Evolutionary conservation across 2,113 vertebrate species (phyloP).

Genomic region (Laticauda colubrina): DNA sequence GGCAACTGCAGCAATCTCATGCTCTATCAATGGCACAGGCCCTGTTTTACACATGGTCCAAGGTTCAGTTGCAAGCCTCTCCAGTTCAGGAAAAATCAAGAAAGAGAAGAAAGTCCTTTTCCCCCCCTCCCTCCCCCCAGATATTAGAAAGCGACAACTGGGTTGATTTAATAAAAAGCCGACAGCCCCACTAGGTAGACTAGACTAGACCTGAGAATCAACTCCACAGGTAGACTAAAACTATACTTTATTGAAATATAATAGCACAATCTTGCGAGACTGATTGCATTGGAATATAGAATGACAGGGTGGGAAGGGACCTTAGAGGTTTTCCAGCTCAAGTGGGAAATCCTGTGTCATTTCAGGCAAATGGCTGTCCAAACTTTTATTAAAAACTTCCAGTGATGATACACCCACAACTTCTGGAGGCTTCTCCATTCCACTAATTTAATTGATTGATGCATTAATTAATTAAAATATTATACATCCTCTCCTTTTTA

Average conservation of each 20-base stretch:
- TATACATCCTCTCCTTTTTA: too few species aligned
- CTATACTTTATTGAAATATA: neutral
- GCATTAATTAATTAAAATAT: too few species aligned
- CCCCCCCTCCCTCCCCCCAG: neutral
- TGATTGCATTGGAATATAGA: neutral
- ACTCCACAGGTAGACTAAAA: neutral
- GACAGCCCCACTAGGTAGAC: neutral
- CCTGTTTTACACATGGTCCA: neutral
- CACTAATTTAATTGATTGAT: too few species aligned
- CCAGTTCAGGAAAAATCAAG: neutral
- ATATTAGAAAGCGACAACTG: neutral
- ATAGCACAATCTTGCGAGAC: neutral
- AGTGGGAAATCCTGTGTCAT: too few species aligned
- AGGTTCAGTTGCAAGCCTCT: neutral
- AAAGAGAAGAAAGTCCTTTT: neutral
- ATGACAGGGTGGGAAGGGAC: too few species aligned
- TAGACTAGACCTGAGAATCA: neutral
- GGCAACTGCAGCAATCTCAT: neutral
- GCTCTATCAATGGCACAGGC: neutral
- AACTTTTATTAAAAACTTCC: too few species aligned
- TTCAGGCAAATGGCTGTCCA: too few species aligned
- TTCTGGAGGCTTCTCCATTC: too few species aligned
- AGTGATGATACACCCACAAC: too few species aligned
- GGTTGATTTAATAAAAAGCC: neutral
- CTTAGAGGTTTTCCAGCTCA: too few species aligned